Conservation (phyloP, 1,140 invertebrate species). For the Octopus sinensis region DNA sequence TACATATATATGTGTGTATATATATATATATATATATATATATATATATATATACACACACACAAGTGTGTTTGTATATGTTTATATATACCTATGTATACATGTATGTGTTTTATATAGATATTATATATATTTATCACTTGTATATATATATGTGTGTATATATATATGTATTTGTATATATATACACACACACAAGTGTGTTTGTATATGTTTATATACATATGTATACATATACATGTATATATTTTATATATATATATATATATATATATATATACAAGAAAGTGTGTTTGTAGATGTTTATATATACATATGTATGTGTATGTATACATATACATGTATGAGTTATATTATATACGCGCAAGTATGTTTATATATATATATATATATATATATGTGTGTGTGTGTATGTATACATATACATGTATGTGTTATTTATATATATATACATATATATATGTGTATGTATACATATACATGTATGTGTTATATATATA, state of each 20-base stretch:
- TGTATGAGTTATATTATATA: neutral
- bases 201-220: neutral
- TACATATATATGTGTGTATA: neutral
- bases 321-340: neutral
- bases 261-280: neutral
- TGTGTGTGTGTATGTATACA: too few relatives aligned
- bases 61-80: neutral
- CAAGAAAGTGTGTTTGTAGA: neutral
- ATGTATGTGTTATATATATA: too few relatives aligned
- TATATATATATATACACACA: neutral
- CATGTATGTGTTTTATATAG: too few relatives aligned
- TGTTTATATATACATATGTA: neutral
- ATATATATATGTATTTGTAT: neutral
- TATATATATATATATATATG: slow-evolving; percentile 2
- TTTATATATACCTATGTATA: neutral
- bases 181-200: neutral
- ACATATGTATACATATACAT: neutral
- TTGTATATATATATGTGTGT: neutral
- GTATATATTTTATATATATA: neutral
- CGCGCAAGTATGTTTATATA: neutral
- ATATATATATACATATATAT: too few relatives aligned
- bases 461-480: too few relatives aligned
- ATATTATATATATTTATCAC: neutral
- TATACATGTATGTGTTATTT: too few relatives aligned
- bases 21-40: neutral